Evolutionary conservation across 2,113 vertebrate species (phyloP).

Genomic region (Gasterosteus nipponicus): DNA sequence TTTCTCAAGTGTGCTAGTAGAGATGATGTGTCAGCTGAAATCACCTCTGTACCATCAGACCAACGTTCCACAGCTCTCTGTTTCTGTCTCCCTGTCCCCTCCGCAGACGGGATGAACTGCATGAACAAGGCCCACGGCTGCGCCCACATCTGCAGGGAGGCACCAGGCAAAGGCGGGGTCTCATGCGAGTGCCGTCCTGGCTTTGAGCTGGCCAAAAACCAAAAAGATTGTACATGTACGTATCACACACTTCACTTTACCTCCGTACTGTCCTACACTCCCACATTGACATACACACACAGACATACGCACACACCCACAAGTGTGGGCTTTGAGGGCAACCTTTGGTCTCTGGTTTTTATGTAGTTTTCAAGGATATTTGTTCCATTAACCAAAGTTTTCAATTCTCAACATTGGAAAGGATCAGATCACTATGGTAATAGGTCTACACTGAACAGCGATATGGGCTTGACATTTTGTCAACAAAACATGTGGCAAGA

Average conservation of each 20-base stretch:
- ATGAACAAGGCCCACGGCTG: conserved; percentile 99
- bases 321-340: neutral
- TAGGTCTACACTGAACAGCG: too few species aligned
- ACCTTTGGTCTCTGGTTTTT: neutral
- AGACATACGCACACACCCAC: conserved; percentile 8
- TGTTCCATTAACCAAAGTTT: too few species aligned
- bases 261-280: neutral
- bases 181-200: conserved; percentile 98
- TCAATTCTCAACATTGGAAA: too few species aligned
- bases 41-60: neutral
- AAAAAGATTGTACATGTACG: conserved; percentile 98
- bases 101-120: conserved; percentile 98
- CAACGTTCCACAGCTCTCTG: neutral
- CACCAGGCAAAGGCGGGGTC: conserved; percentile 93
- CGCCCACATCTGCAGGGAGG: conserved; percentile 98
- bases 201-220: conserved; percentile 96
- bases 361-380: neutral
- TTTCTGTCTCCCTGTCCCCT: conserved; percentile 59
- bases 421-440: too few species aligned
- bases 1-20: neutral
- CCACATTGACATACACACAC: conserved; percentile 7
- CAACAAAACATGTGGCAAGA: too few species aligned
- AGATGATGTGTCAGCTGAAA: neutral
- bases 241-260: conserved; percentile 67
- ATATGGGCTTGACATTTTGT: too few species aligned